Evolutionary conservation across 2,113 vertebrate species (phyloP).

Genomic region (Trichomycterus rosablanca): DNA sequence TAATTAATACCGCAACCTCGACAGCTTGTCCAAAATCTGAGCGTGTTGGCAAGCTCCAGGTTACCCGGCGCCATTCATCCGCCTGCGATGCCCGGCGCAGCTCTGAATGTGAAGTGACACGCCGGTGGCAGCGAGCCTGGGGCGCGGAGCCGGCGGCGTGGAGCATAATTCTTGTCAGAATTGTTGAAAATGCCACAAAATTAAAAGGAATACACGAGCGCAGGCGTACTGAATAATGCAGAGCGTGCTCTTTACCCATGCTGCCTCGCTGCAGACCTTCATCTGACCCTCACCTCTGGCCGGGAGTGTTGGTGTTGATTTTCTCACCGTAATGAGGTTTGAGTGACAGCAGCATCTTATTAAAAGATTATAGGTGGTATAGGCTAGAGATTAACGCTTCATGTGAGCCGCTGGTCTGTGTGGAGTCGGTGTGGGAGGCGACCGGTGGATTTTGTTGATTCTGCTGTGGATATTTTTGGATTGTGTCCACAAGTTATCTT

Average conservation of each 20-base stretch:
- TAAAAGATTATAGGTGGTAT: too few species aligned
- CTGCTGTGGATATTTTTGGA: too few species aligned
- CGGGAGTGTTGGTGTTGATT: too few species aligned
- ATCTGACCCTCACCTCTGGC: too few species aligned
- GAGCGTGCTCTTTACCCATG: slow-evolving; percentile 17
- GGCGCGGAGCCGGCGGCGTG: background rate
- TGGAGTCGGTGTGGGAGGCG: too few species aligned
- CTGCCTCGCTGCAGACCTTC: background rate
- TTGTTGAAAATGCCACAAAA: slow-evolving; percentile 23
- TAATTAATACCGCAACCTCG: slow-evolving; percentile 37
- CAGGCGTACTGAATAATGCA: slow-evolving; percentile 15
- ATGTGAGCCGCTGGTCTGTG: too few species aligned
- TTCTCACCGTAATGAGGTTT: too few species aligned
- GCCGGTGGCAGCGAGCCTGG: background rate
- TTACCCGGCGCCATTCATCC: slow-evolving; percentile 36
- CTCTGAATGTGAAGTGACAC: slow-evolving; percentile 9
- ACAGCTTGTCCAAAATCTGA: slow-evolving; percentile 33
- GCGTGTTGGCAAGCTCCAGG: slow-evolving; percentile 18
- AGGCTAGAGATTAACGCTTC: too few species aligned
- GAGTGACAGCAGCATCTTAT: too few species aligned
- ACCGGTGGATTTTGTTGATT: too few species aligned
- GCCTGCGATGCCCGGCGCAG: background rate
- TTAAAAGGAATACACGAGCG: slow-evolving; percentile 7
- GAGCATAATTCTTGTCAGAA: slow-evolving; percentile 1
- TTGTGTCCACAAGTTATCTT: too few species aligned